Evolutionary conservation across 1,140 invertebrate species (phyloP), one percentile per base, ranked within the genome.

Genomic region (Cryptotermes secundus): DNA sequence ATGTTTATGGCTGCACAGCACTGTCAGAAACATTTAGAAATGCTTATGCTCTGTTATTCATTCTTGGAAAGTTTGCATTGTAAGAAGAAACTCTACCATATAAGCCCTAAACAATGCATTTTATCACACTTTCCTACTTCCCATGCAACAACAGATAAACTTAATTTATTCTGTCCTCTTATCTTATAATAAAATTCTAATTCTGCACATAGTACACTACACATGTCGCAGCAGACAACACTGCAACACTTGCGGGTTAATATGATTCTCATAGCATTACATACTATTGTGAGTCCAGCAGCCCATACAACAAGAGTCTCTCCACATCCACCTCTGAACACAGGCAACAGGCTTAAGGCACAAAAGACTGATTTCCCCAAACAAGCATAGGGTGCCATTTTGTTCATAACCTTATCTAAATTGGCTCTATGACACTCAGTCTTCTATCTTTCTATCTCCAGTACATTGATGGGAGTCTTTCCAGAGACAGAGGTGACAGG

Each of bases 231-330:
- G 59, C 16, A 59, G 6, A 59, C 7, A 59, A 22, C 59, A 72
- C 59, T 72, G 59, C n/a, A 72, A 72, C 59, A 72, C 59, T 72
- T 72, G 59, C n/a, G 24, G 19, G 59, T 72, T 72, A 72, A 72
- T 72, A 72, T 65, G 53, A 59, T n/a, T 19, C 12, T 16, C 53
- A 59, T 59, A 24, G 53, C 53, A 59, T 6, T 59, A 72, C 53
- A 72, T n/a, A 72, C 16, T 72, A 72, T n/a, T 72, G n/a, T 72
- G 26, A 72, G 59, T 72, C 59, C n/a, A 72, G n/a, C 59, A 72
- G 59, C 59, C 10, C 59, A 72, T 31, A 72, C n/a, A n/a, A 9
- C 59, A 72, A 31, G 59, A 72, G 26, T 72, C 59, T 31, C 59
- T 72, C 59, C 59, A 72, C 59, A 72, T 72, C 1, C 59, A 49